Base-by-base conservation (phyloP, 1,140 invertebrate genomes). In the Saccostrea cuccullata region DNA sequence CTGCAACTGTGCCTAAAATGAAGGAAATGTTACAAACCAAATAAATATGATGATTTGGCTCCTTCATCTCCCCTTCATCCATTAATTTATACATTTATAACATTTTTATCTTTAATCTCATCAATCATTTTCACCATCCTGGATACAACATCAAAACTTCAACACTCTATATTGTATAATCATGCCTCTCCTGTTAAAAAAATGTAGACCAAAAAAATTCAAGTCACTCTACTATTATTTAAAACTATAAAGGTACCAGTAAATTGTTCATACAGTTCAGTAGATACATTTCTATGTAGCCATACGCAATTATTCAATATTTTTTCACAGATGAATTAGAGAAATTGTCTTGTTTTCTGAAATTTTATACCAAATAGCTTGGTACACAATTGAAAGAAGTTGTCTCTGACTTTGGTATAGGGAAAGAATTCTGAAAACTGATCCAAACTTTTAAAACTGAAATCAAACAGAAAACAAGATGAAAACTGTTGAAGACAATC, bases 321-420 rank as follows among this genome's bases (percentile, higher is more conserved):
- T 17, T 20, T n/a, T n/a, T n/a, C n/a, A n/a, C n/a, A n/a, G n/a
- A n/a, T n/a, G n/a, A n/a, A n/a, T n/a, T n/a, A n/a, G n/a, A n/a
- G n/a, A n/a, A n/a, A n/a, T n/a, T n/a, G n/a, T n/a, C n/a, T n/a
- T n/a, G n/a, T n/a, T n/a, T n/a, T n/a, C n/a, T n/a, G n/a, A 77
- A 77, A 77, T 26, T 26, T 77, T 77, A 77, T 77, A 77, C 70
- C 70, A 77, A 77, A 77, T 12, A 77, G 70, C 13, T 77, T 77
- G 23, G 70, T 77, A 36, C 70, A 77, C 11, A 77, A 11, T 6
- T 30, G 23, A 15, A 77, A 77, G 70, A 77, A 77, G 30, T 36
- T 77, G 70, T 77, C 70, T 77, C 70, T 26, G 11, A 77, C 23
- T 77, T 77, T 77, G 26, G 70, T 15, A 30, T 77, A 77, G 0